Evolutionary conservation across 1,140 invertebrate species (phyloP).

Genomic region (Trigoniulus corallinus): DNA sequence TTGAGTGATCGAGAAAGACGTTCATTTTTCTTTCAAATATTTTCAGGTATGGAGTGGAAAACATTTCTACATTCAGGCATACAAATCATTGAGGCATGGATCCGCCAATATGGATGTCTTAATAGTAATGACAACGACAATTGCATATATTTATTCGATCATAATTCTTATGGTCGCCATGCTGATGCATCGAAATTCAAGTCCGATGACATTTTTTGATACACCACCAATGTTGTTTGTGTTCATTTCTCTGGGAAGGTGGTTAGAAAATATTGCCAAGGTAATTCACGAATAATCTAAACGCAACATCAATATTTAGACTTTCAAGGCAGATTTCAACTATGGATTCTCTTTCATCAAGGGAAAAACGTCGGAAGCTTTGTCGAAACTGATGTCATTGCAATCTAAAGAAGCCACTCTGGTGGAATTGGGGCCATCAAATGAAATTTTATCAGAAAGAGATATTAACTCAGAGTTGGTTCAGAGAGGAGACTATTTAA

Average conservation of each 20-base stretch:
- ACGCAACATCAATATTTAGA: too few relatives aligned
- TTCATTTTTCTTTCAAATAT: conserved; percentile 35
- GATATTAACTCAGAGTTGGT: conserved; percentile 82
- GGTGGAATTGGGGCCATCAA: conserved; percentile 56
- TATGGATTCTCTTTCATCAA: not conserved
- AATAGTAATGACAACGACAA: conserved; percentile 92
- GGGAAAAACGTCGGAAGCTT: conserved; percentile 94
- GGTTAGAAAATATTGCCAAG: conserved; percentile 97
- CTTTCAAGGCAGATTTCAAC: not conserved
- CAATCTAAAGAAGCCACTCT: conserved; percentile 89
- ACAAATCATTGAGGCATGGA: conserved; percentile 68
- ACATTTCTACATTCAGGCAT: conserved; percentile 93
- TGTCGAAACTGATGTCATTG: conserved; percentile 83
- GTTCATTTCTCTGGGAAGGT: conserved; percentile 91
- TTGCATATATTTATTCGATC: conserved; percentile 86
- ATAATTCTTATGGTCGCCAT: conserved; percentile 67
- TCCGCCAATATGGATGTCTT: conserved; percentile 98
- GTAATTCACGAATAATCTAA: too few relatives aligned
- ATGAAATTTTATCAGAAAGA: conserved; percentile 57
- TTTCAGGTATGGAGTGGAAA: conserved; percentile 87
- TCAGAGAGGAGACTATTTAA: conserved; percentile 81
- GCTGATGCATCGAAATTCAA: conserved; percentile 50
- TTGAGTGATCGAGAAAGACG: too few relatives aligned
- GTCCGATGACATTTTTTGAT: conserved; percentile 95
- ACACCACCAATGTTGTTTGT: conserved; percentile 96